Evolutionary conservation across 2,888 invertebrate species (phyloP).

Genomic region (Arrhopalites spinosus): DNA sequence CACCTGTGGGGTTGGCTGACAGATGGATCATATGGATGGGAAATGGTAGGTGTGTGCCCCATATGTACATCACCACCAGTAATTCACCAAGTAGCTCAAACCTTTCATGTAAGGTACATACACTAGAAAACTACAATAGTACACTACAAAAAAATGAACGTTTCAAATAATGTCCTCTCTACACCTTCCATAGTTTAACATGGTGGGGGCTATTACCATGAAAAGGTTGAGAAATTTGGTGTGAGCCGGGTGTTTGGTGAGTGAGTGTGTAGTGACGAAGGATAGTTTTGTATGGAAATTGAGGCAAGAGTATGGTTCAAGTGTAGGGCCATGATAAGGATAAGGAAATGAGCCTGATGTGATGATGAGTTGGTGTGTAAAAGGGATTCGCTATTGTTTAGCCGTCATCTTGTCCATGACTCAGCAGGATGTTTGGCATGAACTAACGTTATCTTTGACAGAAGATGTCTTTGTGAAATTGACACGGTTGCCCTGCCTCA

Average conservation of each 20-base stretch:
- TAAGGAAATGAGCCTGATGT: constrained; percentile 4
- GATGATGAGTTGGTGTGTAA: constrained; percentile 42
- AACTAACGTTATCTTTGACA: constrained; percentile 43
- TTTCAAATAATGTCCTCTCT: no score
- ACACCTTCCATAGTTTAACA: no score
- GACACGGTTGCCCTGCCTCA: constrained; percentile 30
- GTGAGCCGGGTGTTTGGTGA: not conserved
- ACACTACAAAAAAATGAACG: no score
- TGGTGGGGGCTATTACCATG: no score
- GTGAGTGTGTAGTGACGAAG: not conserved
- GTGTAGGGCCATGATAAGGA: not conserved
- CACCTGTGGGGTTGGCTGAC: constrained; percentile 43
- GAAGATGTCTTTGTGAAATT: constrained; percentile 45
- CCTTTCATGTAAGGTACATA: not conserved
- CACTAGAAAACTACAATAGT: no score
- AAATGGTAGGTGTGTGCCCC: constrained; percentile 19
- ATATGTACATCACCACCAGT: constrained; percentile 19
- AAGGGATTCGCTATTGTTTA: constrained; percentile 44
- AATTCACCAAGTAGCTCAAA: constrained; percentile 12
- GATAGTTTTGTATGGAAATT: not conserved
- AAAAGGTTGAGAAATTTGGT: not conserved
- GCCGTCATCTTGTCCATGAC: constrained; percentile 44
- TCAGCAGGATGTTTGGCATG: constrained; percentile 45
- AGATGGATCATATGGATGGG: constrained; percentile 20
- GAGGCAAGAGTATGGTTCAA: not conserved